Conservation (phyloP, 2,113 vertebrate genomes). For the Rhabdomys dilectus region DNA sequence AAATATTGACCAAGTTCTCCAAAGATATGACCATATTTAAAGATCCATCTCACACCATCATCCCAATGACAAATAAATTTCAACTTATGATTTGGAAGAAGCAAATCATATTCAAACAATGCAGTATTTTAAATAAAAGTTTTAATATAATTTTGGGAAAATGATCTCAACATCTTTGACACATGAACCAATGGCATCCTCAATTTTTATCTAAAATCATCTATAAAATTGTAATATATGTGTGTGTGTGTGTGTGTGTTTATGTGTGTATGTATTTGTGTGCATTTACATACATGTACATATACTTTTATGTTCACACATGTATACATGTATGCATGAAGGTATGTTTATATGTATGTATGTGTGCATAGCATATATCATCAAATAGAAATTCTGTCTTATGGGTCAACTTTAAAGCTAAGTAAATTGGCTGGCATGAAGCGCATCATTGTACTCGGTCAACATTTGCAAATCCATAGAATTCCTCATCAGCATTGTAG, state of each 20-base stretch:
- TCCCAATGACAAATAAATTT: neutral
- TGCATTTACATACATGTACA: neutral
- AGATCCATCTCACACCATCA: too few relatives aligned
- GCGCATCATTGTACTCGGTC: neutral
- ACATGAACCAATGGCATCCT: slow-evolving; percentile 25
- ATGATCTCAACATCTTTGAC: neutral
- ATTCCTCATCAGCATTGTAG: neutral
- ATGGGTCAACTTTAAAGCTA: neutral
- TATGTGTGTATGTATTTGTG: too few relatives aligned
- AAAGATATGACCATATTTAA: neutral
- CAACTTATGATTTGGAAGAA: neutral
- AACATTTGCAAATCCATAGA: neutral
- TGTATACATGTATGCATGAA: neutral
- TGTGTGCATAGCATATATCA: neutral
- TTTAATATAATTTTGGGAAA: neutral
- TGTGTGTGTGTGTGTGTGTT: too few relatives aligned
- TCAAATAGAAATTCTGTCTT: neutral
- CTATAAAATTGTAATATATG: neutral
- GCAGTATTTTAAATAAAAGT: neutral
- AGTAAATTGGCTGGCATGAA: neutral
- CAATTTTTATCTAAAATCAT: slow-evolving; percentile 49
- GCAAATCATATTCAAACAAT: neutral
- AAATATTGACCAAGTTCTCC: neutral
- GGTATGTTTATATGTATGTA: neutral
- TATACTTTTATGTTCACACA: neutral